These are phyloP conservation scores for Serilophus lunatus DNA, from an alignment of 2,113 vertebrate species.

Conservation along the genomic window DNA sequence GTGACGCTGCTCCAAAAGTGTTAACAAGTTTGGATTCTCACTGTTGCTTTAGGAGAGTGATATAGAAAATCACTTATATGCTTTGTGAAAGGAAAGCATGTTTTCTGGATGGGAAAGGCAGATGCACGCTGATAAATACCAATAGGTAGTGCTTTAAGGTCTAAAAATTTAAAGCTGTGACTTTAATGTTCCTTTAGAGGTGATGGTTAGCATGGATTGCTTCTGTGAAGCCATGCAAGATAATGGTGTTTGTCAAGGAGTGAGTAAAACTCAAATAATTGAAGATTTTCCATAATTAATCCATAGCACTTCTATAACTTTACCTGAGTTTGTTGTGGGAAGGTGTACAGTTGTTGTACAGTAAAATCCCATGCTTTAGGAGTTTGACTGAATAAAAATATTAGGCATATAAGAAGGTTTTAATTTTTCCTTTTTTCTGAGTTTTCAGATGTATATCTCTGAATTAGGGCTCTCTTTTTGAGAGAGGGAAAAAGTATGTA, in stretches of 20 bases:
- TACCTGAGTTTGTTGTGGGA: not conserved
- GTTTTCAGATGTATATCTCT: not conserved
- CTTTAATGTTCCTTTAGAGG: not conserved
- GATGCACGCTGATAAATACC: not conserved
- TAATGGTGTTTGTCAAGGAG: not conserved
- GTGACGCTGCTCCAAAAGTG: not conserved
- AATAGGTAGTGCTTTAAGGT: not conserved
- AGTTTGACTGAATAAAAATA: not conserved
- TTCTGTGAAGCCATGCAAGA: not conserved
- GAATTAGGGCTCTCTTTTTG: not conserved
- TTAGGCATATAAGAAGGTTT: not conserved
- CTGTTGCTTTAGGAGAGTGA: not conserved
- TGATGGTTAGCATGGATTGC: not conserved
- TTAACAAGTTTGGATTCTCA: not conserved
- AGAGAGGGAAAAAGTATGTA: not conserved
- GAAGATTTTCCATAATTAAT: not conserved
- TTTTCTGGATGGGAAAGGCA: not conserved
- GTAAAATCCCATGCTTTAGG: not conserved
- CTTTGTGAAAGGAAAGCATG: not conserved
- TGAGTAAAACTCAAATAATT: not conserved
- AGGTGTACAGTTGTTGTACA: not conserved
- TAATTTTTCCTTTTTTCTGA: not conserved
- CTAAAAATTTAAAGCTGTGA: not conserved
- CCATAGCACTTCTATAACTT: not conserved
- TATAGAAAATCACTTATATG: rapidly evolving